A percentile compares a stretch with the other conserved stretches of the same genome.
phyloP scores from a whole-genome alignment of 1,140 invertebrate genomes.

The Ganaspis sp. region DNA sequence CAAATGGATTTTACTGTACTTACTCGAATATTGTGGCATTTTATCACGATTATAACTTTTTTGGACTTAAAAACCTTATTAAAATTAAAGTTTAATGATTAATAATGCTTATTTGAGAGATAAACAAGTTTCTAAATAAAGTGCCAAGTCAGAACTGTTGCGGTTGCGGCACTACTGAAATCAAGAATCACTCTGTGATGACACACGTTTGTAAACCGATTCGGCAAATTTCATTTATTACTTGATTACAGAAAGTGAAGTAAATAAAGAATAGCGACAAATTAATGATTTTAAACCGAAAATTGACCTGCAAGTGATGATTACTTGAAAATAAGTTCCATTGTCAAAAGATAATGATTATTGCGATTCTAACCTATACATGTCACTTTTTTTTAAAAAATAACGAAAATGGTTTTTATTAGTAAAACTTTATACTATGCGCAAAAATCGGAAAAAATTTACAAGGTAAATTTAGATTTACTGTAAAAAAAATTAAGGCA shows the following conservation, averaged over 20 bases:
- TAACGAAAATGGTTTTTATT: constrained; percentile 69
- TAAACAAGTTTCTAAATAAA: constrained; percentile 46
- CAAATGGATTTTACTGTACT: constrained; percentile 42
- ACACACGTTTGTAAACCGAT: too few species aligned
- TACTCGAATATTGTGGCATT: constrained; percentile 64
- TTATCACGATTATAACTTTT: constrained; percentile 27
- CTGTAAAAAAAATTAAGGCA: too few species aligned
- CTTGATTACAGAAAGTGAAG: background rate
- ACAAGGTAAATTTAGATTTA: too few species aligned
- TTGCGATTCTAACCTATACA: background rate
- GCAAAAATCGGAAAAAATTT: constrained; percentile 50
- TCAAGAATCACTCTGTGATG: background rate
- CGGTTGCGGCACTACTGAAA: background rate
- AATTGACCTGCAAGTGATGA: too few species aligned
- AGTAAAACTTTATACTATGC: constrained; percentile 62
- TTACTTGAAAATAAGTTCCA: background rate
- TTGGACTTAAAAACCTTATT: background rate
- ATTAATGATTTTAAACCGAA: too few species aligned
- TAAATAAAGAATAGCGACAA: too few species aligned
- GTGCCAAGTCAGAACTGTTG: constrained; percentile 59
- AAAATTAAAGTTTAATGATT: constrained; percentile 12
- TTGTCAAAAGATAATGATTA: background rate
- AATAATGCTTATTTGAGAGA: background rate
- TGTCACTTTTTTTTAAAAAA: background rate
- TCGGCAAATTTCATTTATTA: too few species aligned